A percentile compares a stretch with the other conserved stretches of the same genome.
phyloP scores from a whole-genome alignment of 2,888 invertebrate species.

The Nephrotoma flavescens region DNA sequence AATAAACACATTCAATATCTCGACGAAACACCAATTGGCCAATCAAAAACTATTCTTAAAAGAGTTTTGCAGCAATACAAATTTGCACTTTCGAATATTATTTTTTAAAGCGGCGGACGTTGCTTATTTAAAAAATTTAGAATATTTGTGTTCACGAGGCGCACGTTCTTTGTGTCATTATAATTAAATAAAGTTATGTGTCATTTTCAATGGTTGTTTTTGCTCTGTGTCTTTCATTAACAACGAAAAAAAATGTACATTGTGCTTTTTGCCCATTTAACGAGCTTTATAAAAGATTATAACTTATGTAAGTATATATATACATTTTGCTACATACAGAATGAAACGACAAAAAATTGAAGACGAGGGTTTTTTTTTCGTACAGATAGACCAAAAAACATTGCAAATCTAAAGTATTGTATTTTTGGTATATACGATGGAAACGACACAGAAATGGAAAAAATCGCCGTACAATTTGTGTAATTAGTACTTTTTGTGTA shows the following conservation, averaged over 20 bases:
- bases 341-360: neutral
- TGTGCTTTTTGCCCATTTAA: neutral
- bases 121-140: too few species aligned
- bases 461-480: neutral
- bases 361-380: neutral
- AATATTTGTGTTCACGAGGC: neutral
- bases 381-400: neutral
- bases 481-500: neutral
- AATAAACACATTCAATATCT: too few species aligned
- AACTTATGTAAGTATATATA: neutral
- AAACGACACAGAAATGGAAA: neutral
- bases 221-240: neutral
- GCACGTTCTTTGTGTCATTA: neutral
- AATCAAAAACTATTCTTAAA: too few species aligned
- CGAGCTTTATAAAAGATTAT: neutral
- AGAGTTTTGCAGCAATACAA: too few species aligned
- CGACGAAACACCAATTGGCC: too few species aligned
- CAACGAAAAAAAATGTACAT: neutral
- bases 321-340: neutral
- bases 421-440: neutral
- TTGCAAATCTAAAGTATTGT: neutral
- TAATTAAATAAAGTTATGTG: neutral
- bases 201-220: neutral
- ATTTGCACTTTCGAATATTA: too few species aligned
- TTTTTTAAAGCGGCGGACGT: too few species aligned